Evolutionary conservation across 1,140 invertebrate species (phyloP).

Genomic region (Platorchestia sp.): DNA sequence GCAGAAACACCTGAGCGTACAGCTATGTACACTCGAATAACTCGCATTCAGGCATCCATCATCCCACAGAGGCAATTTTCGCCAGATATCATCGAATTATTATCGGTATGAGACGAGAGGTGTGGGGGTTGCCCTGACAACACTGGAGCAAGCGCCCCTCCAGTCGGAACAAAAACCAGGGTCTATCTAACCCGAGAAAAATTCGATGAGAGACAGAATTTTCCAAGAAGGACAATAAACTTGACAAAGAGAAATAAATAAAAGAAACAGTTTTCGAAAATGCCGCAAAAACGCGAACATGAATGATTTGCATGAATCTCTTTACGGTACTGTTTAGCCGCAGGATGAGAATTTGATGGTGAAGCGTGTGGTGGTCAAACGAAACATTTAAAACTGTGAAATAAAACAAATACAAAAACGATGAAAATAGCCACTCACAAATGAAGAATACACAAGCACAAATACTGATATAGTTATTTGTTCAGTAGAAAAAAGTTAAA

Average conservation of each 20-base stretch:
- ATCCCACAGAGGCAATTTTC: neutral
- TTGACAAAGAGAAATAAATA: neutral
- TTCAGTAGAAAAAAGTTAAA: neutral
- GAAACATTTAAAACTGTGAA: neutral
- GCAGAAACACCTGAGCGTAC: neutral
- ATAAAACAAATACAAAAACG: neutral
- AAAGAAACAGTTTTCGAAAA: neutral
- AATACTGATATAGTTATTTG: neutral
- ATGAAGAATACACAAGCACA: neutral
- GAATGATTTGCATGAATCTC: neutral
- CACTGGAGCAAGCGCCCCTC: neutral
- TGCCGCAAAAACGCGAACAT: neutral
- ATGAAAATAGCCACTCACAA: neutral
- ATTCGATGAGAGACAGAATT: neutral
- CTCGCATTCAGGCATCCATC: slow-evolving; percentile 8
- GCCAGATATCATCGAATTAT: slow-evolving; percentile 21
- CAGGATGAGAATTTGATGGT: neutral
- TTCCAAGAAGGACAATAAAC: neutral
- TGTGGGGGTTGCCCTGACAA: neutral
- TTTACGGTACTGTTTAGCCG: neutral
- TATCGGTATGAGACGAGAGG: neutral
- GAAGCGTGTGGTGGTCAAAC: neutral
- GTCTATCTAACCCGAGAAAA: neutral
- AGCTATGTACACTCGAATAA: neutral
- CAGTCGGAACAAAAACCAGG: neutral